phyloP scores from a whole-genome alignment of 2,797 vertebrate species.

The Babyrousa celebensis region DNA sequence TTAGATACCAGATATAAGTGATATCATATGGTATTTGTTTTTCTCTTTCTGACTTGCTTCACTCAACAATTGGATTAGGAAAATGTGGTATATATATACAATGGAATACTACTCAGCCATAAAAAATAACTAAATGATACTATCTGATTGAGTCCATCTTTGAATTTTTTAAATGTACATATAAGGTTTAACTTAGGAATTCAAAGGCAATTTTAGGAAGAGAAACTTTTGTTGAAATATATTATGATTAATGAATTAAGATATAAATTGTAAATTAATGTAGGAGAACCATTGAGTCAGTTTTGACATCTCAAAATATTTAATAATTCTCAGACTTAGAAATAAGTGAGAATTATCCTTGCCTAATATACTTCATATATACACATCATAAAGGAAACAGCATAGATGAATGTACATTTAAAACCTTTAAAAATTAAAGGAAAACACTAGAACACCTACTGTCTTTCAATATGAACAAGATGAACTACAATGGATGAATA shows the following conservation, averaged over 20 bases:
- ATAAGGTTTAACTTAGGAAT: neutral
- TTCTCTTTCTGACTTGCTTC: no score
- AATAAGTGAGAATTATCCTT: neutral
- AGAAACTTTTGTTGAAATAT: neutral
- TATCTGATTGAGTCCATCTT: neutral
- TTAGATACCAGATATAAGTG: no score
- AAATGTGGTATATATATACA: no score
- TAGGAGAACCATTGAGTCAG: neutral
- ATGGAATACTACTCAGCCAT: no score
- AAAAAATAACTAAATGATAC: neutral
- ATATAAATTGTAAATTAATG: neutral
- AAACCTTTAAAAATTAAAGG: neutral
- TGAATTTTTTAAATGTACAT: neutral
- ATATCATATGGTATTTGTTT: no score
- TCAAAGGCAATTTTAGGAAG: neutral
- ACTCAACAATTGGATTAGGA: no score
- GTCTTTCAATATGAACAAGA: neutral
- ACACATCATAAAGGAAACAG: neutral
- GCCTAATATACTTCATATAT: neutral
- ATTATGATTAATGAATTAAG: constrained; percentile 15
- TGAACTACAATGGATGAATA: neutral
- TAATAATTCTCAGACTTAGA: neutral
- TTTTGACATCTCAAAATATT: neutral
- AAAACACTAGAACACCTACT: neutral
- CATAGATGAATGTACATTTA: neutral